Evolutionary conservation across 2,797 vertebrate genomes (phyloP).

Genomic region (Heterohyrax brucei): DNA sequence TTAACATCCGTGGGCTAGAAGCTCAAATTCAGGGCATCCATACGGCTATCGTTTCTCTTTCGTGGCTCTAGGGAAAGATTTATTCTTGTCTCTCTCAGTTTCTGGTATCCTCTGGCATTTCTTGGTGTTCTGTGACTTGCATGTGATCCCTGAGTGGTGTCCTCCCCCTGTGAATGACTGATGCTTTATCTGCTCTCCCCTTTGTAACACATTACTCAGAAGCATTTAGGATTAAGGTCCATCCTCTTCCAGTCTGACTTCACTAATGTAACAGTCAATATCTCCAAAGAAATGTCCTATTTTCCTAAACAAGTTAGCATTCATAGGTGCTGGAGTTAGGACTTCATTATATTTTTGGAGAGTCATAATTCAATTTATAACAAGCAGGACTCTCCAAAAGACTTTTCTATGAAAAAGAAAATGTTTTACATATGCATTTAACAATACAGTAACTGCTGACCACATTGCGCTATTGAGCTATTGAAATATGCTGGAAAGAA

Average conservation of each 20-base stretch:
- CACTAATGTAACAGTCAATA: not conserved
- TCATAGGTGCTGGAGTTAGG: not conserved
- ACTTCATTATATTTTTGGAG: not conserved
- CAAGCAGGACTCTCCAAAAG: not conserved
- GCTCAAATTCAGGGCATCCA: not conserved
- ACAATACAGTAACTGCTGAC: not conserved
- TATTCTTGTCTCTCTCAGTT: not conserved
- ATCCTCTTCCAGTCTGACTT: not conserved
- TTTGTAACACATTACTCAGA: not conserved
- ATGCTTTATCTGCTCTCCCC: not conserved
- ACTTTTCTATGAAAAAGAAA: not conserved
- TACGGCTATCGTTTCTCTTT: not conserved
- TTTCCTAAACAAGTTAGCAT: not conserved
- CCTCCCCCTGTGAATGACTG: not conserved
- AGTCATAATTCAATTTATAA: not conserved
- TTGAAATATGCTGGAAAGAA: not conserved
- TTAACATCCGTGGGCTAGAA: not conserved
- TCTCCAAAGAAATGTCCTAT: not conserved
- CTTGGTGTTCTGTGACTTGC: not conserved
- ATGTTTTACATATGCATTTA: not conserved
- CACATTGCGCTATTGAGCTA: not conserved
- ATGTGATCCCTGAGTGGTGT: not conserved
- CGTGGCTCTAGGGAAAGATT: not conserved
- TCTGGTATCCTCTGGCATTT: not conserved
- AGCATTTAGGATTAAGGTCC: not conserved